phyloP scores from a whole-genome alignment of 2,888 invertebrate species.

The Cephus runcator region DNA sequence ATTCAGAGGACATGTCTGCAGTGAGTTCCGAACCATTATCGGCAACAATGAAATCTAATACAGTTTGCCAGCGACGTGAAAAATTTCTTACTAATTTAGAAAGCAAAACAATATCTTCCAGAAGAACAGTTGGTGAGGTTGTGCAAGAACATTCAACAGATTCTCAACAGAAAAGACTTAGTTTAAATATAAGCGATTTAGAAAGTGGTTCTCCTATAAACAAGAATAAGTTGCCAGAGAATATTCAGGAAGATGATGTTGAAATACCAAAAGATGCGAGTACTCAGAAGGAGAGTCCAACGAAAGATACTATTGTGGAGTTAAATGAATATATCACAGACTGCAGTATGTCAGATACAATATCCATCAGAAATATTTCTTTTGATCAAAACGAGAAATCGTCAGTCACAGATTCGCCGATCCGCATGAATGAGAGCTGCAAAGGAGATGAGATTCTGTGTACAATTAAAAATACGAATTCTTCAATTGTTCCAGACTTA shows the following conservation, averaged over 20 bases:
- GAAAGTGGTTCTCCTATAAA: neutral
- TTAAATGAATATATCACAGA: neutral
- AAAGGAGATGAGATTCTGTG: conserved; percentile 6
- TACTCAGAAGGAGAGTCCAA: neutral
- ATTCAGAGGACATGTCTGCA: neutral
- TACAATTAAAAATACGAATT: conserved; percentile 33
- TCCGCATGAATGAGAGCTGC: neutral
- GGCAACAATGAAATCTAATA: neutral
- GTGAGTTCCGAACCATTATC: neutral
- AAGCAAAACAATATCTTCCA: neutral
- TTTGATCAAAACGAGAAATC: neutral
- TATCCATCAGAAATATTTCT: neutral
- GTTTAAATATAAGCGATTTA: neutral
- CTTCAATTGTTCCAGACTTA: conserved; percentile 42
- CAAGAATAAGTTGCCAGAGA: neutral
- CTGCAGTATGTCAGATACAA: neutral
- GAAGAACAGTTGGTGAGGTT: neutral
- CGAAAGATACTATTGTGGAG: neutral
- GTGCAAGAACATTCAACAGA: neutral
- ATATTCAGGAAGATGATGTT: neutral
- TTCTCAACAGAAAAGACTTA: neutral
- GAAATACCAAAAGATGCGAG: conserved; percentile 6
- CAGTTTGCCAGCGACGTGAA: neutral
- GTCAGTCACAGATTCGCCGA: conserved; percentile 3
- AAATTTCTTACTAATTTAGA: neutral